Evolutionary conservation across 1,140 invertebrate species (phyloP), one percentile per base, ranked within the genome.

Genomic region (Danaus plexippus): DNA sequence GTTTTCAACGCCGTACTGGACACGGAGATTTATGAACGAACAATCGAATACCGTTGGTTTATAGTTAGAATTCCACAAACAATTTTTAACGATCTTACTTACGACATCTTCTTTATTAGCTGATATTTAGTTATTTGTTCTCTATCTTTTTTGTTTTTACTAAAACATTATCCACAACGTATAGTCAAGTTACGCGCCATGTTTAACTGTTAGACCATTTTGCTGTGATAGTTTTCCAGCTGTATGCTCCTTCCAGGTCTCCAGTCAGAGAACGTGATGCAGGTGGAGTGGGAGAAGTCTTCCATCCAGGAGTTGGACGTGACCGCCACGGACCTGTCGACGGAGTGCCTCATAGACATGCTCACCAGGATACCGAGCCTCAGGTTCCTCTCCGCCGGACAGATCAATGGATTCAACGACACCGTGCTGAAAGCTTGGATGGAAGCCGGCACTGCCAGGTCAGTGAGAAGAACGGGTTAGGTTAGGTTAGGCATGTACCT

Each of bases 271-370:
- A 90, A 96, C 77, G 93, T 99, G 18, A 94, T 94, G 92, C 92
- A 94, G 81, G 96, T 98, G 0, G 97, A 99, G 72, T 99, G 98
- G 98, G 97, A 99, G 76, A 98, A 98, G 75, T 95, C 95, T 0
- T 91, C 92, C 1, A 85, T 99, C 44, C 95, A 96, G 82, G 98
- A 99, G 85, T 76, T 99, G 57, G 98, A 99, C 74, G 94, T 99
- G 32, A 98, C 96, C 0, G 98, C 95, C 0, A 99, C 98, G 0
- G 98, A 99, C 85, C 87, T 99, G 41, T 95, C 94, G 1, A 94
- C 95, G 0, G 97, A 99, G 74, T 97, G 97, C 69, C 88, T 99
- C 9, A 94, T 96, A 61, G 95, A 97, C 76, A 93, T 99, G 89
- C 88, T 99, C 0, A 93, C 92, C 0, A 89, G 97, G 61, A 93